Evolutionary conservation across 2,113 vertebrate genomes (phyloP).

Genomic region (Peromyscus polionotus): DNA sequence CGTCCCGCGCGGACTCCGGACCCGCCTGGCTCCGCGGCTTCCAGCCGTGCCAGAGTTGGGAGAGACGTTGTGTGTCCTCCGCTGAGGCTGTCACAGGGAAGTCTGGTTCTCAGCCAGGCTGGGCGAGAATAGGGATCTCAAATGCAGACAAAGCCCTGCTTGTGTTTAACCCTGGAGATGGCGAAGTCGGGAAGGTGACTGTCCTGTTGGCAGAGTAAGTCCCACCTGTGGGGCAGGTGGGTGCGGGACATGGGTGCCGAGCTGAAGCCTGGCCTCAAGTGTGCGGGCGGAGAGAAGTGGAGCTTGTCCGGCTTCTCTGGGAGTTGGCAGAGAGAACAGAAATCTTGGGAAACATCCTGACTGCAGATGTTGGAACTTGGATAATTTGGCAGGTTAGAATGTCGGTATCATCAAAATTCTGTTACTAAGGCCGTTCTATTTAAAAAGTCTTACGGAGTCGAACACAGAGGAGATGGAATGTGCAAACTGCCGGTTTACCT

Average conservation of each 20-base stretch:
- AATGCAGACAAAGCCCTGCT: not conserved
- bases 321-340: conserved; percentile 53
- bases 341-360: conserved; percentile 58
- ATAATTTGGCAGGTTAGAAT: conserved; percentile 49
- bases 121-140: not conserved
- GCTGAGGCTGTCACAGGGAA: not conserved
- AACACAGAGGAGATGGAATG: not conserved
- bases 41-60: not conserved
- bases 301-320: not conserved
- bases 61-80: not conserved
- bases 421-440: not conserved
- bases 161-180: not conserved
- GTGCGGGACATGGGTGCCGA: not conserved
- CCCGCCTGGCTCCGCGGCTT: not conserved
- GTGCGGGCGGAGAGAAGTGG: not conserved
- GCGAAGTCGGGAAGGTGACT: not conserved
- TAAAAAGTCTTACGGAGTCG: not conserved
- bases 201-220: not conserved
- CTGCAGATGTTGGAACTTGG: conserved; percentile 58
- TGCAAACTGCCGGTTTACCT: not conserved
- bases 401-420: not conserved
- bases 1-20: not conserved
- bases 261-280: not conserved
- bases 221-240: conserved; percentile 1
- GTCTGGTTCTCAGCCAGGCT: not conserved